Evolutionary conservation across 1,140 invertebrate genomes (phyloP).

Genomic region (Meteorus sp.): DNA sequence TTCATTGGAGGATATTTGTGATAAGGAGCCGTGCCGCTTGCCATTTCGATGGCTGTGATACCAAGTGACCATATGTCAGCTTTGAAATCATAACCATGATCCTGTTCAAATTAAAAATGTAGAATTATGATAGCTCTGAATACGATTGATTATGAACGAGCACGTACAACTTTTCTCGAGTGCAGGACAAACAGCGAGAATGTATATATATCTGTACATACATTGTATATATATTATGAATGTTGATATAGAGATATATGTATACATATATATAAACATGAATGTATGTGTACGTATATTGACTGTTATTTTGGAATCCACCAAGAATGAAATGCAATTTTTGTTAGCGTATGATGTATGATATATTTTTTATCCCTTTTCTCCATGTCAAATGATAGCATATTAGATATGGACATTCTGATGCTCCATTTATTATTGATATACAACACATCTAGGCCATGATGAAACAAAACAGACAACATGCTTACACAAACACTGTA

Average conservation of each 20-base stretch:
- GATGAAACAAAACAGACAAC: slow-evolving; percentile 24
- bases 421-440: no score
- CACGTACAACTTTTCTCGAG: not conserved
- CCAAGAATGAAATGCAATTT: no score
- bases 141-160: not conserved
- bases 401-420: no score
- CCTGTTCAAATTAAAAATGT: slow-evolving; percentile 63
- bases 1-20: slow-evolving; percentile 99
- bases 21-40: slow-evolving; percentile 97
- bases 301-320: no score
- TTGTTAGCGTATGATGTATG: no score
- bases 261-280: no score
- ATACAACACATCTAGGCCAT: slow-evolving; percentile 4
- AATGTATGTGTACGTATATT: no score
- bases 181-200: not conserved
- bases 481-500: slow-evolving; percentile 34
- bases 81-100: slow-evolving; percentile 98
- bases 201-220: not conserved
- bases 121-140: slow-evolving; percentile 37
- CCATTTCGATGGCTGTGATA: slow-evolving; percentile 98
- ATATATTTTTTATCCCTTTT: no score
- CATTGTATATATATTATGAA: no score
- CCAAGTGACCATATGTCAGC: slow-evolving; percentile 99
- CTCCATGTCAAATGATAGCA: no score
- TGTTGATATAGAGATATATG: no score